Base-by-base conservation (phyloP, 2,797 vertebrate genomes). In the Siniperca undulata region DNA sequence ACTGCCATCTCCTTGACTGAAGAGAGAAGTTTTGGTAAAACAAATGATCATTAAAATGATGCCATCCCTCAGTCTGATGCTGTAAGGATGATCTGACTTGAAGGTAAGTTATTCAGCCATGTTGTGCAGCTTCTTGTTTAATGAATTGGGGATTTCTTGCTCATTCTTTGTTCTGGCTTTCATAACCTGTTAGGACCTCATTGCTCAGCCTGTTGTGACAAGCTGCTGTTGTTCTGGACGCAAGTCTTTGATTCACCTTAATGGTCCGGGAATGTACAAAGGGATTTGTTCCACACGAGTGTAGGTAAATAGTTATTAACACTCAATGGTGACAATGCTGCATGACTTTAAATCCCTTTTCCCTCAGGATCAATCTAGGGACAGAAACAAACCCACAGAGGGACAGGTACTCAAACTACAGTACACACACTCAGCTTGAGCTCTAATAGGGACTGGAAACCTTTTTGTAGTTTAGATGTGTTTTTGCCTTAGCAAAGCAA, bases 251-350 rank as follows among this genome's bases (percentile, higher is more conserved):
- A 88, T 81, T 87, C 76, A 78, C 77, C 65, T 66, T 78, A 82
- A 85, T 64, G 86, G 65, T 60, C 62, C 1, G 11, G 38, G 50
- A 36, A 75, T 58, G 46, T 77, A 73, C 71, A 22, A 20, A 56
- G 70, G 84, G 86, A 92, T 90, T 90, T 89, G 82, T 88, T 89
- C 84, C 80, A 82, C 76, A 58, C 74, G 74, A 74, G 78, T 77
- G 80, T 74, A 85, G 53, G 68, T 82, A 76, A 84, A 89, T 77
- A 60, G 85, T 75, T 73, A 71, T 91, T 88, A 84, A 70, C 79
- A 50, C 70, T 67, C 46, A 50, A 38, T 34, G 68, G 70, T 81
- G 80, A 80, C 82, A 82, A 60, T 77, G 73, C 74, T 69, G 77
- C 72, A 13, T 46, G 74, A 62, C 76, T 74, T 72, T 53, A 50